Evolutionary conservation across 2,113 vertebrate genomes (phyloP), one percentile per base, ranked within the genome.

Genomic region (Glareola pratincola): DNA sequence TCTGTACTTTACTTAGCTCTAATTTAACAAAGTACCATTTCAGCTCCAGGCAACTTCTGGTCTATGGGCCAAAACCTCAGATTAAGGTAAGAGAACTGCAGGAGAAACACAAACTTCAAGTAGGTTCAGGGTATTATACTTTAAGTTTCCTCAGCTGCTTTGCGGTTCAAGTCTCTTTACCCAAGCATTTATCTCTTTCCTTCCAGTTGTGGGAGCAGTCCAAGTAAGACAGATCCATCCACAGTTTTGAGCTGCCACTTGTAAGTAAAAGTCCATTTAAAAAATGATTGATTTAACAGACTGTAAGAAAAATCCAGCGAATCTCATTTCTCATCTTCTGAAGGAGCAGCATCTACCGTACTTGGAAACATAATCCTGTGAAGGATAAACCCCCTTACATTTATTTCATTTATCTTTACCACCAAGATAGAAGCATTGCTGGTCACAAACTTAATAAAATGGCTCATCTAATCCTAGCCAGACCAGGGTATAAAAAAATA

Each of bases 391-490:
- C 30, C 77, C 89, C 79, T 85, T 62, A 41, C 19, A 57, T 72
- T 81, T 41, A 51, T 84, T 87, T 53, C 43, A 74, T 89, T 92
- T 73, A 85, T 95, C 85, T 96, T 90, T 56, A 83, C 32, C 63
- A 92, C 30, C 14, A 73, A 80, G 47, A 91, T 2, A 90, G 71
- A 71, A 67, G 48, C 56, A 66, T 6, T 67, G 21, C 48, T 21
- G 29, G 41, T 88, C 74, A 88, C 81, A 88, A 73, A 71, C 64
- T 75, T 84, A 50, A 77, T 81, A 81, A 92, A 91, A 85, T 18
- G 32, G 76, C 43, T 97, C 67, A 92, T 62, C 59, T 94, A 88
- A 93, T 56, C 66, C 84, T 19, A 53, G 32, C 5, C 32, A 92
- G 72, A 11, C 34, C 39, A 62, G 36, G 7, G 22, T 27, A 83